Percentiles rank a stretch among this genome's conserved stretches.
Conservation (phyloP, 2,797 vertebrate genomes). For the Xenentodon cancila region DNA sequence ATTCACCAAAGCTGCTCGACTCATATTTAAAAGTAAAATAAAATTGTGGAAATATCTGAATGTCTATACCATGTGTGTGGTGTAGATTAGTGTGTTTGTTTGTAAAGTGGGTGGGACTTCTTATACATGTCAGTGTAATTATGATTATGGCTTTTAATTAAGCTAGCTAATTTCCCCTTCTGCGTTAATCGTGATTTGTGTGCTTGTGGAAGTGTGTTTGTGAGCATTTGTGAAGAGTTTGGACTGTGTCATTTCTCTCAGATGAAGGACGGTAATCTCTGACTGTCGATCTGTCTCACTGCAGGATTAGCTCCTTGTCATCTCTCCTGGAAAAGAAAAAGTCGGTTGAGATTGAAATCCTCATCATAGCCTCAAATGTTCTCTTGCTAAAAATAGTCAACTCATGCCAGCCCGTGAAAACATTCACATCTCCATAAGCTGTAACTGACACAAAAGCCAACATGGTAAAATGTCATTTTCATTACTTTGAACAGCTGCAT, state of each 20-base stretch:
- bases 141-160: constrained; percentile 59
- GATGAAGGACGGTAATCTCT: constrained; percentile 14
- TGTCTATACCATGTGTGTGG: not conserved
- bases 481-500: constrained; percentile 17
- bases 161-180: constrained; percentile 44
- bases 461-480: constrained; percentile 27
- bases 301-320: constrained; percentile 41
- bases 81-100: not conserved
- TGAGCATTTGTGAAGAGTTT: constrained; percentile 11
- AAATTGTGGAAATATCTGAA: too few species aligned
- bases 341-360: constrained; percentile 47
- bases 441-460: constrained; percentile 9
- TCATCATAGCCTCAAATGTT: constrained; percentile 50
- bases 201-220: not conserved
- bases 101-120: constrained; percentile 9
- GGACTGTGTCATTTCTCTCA: constrained; percentile 11
- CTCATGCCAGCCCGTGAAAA: constrained; percentile 22
- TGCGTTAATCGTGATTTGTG: constrained; percentile 26
- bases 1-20: too few species aligned
- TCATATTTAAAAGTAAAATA: too few species aligned
- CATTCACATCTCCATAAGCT: constrained; percentile 15
- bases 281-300: constrained; percentile 17
- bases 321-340: constrained; percentile 30
- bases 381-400: constrained; percentile 45
- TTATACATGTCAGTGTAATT: constrained; percentile 38